phyloP scores from a whole-genome alignment of 2,888 invertebrate genomes.

The Eurois occulta region DNA sequence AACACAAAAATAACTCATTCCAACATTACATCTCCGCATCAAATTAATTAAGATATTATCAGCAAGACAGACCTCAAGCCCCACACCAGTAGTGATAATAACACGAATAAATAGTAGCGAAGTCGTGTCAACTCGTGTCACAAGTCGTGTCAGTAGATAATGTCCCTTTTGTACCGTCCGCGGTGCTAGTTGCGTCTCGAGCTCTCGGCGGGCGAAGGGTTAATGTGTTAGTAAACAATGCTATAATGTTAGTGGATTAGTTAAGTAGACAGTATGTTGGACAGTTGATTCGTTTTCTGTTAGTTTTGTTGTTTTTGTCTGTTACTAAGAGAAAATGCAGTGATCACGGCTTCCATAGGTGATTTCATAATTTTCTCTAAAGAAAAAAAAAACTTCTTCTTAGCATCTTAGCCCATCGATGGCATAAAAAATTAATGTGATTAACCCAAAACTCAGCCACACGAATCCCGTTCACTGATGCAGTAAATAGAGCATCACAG shows the following conservation, averaged over 20 bases:
- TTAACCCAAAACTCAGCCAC: background rate
- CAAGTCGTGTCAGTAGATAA: constrained; percentile 64
- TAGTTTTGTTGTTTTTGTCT: background rate
- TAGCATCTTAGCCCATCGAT: background rate
- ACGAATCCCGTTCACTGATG: background rate
- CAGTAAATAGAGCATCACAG: background rate
- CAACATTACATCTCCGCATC: constrained; percentile 26
- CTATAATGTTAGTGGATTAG: constrained; percentile 20
- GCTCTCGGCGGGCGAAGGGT: constrained; percentile 60
- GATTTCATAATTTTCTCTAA: background rate
- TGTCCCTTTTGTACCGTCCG: constrained; percentile 63
- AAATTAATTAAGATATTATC: constrained; percentile 66
- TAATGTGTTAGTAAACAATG: constrained; percentile 61
- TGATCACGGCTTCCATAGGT: too few relatives aligned
- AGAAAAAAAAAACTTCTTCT: background rate
- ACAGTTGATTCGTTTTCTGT: background rate
- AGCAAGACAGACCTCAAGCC: constrained; percentile 40
- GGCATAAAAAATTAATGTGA: background rate
- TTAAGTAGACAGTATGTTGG: constrained; percentile 6
- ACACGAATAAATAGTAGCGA: constrained; percentile 65
- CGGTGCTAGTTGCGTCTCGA: constrained; percentile 7
- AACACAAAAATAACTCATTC: constrained; percentile 43
- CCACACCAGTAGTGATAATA: constrained; percentile 64
- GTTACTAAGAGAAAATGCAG: too few relatives aligned
- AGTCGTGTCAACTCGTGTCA: constrained; percentile 44